A percentile compares a stretch with the other conserved stretches of the same genome.
These are phyloP conservation scores for Coptotermes formosanus DNA, from an alignment of 1,140 invertebrate genomes.

Conservation along the genomic window DNA sequence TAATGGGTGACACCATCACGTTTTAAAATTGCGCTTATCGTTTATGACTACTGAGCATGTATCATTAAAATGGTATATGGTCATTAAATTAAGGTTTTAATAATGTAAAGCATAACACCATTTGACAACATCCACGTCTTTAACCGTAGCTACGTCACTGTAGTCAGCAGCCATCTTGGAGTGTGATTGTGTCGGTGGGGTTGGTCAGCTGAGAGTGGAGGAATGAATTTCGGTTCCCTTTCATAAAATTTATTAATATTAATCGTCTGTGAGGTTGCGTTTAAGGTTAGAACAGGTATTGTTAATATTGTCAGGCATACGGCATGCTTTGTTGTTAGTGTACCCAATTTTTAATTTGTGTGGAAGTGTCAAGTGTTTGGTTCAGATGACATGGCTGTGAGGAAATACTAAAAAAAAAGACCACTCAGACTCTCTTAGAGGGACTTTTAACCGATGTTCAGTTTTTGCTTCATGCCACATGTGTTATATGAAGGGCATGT, in stretches of 20 bases:
- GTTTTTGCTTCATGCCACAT: neutral
- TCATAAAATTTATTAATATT: neutral
- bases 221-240: slow-evolving; percentile 21
- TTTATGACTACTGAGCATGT: neutral
- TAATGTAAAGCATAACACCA: neutral
- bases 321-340: neutral
- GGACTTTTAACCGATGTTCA: neutral
- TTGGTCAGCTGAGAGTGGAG: slow-evolving; percentile 15
- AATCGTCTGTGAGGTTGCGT: neutral
- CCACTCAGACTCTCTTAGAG: slow-evolving; percentile 34
- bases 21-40: neutral
- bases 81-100: neutral
- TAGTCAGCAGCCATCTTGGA: slow-evolving; percentile 24
- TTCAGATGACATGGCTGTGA: slow-evolving; percentile 23
- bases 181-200: neutral
- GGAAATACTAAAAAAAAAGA: slow-evolving; percentile 41
- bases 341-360: neutral
- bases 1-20: neutral
- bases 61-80: neutral
- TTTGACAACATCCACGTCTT: neutral
- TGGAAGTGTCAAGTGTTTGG: neutral
- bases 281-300: neutral
- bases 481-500: neutral
- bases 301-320: neutral
- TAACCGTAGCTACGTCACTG: slow-evolving; percentile 5